phyloP scores from a whole-genome alignment of 2,888 invertebrate species.

The Drosophila cracens region DNA sequence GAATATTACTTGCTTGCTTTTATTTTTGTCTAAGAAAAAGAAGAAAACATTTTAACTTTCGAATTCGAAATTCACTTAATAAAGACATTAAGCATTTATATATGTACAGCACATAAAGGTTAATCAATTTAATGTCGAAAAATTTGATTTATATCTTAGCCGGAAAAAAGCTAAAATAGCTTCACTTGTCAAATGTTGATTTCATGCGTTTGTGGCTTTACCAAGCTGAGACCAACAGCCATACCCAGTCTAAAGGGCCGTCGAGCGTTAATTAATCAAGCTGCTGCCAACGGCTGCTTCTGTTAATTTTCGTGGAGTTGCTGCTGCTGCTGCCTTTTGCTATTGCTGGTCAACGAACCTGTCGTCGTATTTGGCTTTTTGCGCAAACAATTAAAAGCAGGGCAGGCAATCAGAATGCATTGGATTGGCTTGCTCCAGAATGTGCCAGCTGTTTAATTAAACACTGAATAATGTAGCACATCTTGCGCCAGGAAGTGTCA shows the following conservation, averaged over 20 bases:
- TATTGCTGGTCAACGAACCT: slow-evolving; percentile 70
- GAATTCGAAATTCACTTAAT: neutral
- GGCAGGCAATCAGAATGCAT: slow-evolving; percentile 45
- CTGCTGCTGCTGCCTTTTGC: slow-evolving; percentile 6
- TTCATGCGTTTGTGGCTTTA: slow-evolving; percentile 45
- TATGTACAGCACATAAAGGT: no score
- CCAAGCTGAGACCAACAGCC: slow-evolving; percentile 26
- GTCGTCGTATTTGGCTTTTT: slow-evolving; percentile 42
- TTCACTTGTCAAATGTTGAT: slow-evolving; percentile 17
- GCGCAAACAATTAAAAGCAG: slow-evolving; percentile 58
- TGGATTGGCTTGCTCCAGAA: slow-evolving; percentile 31
- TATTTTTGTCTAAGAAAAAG: neutral
- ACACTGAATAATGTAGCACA: slow-evolving; percentile 59
- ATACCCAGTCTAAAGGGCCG: slow-evolving; percentile 50
- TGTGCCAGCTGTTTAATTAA: slow-evolving; percentile 66
- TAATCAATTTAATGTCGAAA: neutral
- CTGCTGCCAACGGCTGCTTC: slow-evolving; percentile 43
- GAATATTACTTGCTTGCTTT: neutral
- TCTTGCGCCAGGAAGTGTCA: slow-evolving; percentile 65
- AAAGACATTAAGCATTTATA: neutral
- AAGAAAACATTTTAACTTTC: neutral
- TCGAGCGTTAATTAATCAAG: slow-evolving; percentile 74
- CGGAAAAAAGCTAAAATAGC: slow-evolving; percentile 24
- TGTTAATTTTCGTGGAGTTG: slow-evolving; percentile 21
- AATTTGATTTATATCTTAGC: neutral